phyloP scores from a whole-genome alignment of 2,888 invertebrate species.

The Oxystoma pomonae region DNA sequence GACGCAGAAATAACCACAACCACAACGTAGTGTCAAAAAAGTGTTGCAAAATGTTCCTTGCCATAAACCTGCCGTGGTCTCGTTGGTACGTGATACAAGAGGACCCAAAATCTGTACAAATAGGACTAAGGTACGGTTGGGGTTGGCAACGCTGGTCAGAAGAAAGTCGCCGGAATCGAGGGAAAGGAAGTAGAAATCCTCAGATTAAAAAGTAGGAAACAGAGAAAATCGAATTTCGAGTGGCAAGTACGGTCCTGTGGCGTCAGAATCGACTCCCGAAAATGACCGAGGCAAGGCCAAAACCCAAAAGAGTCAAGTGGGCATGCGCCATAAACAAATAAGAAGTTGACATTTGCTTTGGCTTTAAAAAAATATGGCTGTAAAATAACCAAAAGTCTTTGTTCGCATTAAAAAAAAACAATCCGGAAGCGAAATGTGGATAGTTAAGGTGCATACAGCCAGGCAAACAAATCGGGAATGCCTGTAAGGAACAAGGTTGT shows the following conservation, averaged over 20 bases:
- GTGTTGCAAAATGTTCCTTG: no score
- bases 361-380: conserved; percentile 44
- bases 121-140: no score
- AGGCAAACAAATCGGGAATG: background rate
- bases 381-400: conserved; percentile 49
- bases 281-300: background rate
- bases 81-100: no score
- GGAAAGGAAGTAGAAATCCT: no score
- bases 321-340: background rate
- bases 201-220: no score
- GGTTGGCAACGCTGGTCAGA: no score
- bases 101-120: no score
- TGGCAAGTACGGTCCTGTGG: background rate
- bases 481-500: background rate
- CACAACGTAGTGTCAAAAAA: no score
- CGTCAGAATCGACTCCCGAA: background rate
- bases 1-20: no score
- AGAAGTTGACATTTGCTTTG: conserved; percentile 31
- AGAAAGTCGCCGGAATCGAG: no score
- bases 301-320: background rate
- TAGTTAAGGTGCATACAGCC: background rate
- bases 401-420: conserved; percentile 40
- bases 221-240: no score
- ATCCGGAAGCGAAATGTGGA: conserved; percentile 34
- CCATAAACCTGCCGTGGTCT: no score